Evolutionary conservation across 1,140 invertebrate genomes (phyloP).

Genomic region (Scylla paramamosain): DNA sequence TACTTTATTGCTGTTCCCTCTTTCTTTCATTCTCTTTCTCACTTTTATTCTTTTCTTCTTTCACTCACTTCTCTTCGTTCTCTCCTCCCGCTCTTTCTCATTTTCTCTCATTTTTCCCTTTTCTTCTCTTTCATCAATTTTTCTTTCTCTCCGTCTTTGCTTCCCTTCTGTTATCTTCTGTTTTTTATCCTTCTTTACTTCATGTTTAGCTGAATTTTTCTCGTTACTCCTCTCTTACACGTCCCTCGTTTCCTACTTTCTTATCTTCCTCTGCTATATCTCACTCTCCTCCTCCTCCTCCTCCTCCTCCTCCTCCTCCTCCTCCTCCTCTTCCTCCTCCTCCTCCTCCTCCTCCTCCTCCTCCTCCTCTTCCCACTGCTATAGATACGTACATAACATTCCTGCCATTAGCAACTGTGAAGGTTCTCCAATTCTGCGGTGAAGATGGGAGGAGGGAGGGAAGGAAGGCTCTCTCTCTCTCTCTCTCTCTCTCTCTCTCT

Average conservation of each 20-base stretch:
- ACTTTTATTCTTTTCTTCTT: not conserved
- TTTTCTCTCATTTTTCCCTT: not conserved
- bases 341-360: not conserved
- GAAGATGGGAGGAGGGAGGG: not conserved
- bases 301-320: not conserved
- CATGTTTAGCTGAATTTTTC: not conserved
- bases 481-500: conserved; percentile 20
- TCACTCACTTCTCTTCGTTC: not conserved
- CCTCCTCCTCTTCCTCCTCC: not conserved
- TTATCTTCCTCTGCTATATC: not conserved
- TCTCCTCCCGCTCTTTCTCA: not conserved
- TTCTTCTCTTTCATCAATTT: not conserved
- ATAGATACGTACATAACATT: not conserved
- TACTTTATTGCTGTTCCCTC: not conserved
- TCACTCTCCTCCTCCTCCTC: not conserved
- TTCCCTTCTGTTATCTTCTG: not conserved
- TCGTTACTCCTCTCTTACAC: not conserved
- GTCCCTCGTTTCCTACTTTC: not conserved
- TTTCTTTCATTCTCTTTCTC: no score
- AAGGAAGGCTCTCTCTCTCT: not conserved
- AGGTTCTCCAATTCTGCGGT: not conserved
- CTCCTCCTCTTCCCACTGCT: no score
- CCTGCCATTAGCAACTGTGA: not conserved
- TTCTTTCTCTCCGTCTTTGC: no score
- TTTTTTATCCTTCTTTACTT: not conserved